Conservation (phyloP, 2,113 vertebrate species). For the Helogale parvula region DNA sequence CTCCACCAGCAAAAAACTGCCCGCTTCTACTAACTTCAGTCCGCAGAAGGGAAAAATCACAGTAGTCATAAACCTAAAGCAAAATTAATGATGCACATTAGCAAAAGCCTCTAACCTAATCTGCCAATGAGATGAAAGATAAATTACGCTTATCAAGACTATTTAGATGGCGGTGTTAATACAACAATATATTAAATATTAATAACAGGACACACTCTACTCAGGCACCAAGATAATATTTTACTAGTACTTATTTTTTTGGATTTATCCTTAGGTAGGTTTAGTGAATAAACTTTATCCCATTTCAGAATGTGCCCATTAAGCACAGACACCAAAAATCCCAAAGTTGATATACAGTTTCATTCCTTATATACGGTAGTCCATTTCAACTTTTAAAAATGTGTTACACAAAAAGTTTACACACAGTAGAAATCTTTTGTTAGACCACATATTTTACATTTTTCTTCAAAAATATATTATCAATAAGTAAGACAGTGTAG, state of each 20-base stretch:
- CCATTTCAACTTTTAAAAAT: neutral
- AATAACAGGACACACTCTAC: neutral
- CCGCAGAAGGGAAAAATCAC: constrained; percentile 89
- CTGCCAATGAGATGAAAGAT: neutral
- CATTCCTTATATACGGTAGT: neutral
- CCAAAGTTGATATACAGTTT: neutral
- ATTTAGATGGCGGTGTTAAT: neutral
- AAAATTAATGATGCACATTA: neutral
- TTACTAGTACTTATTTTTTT: neutral
- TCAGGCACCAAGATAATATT: neutral
- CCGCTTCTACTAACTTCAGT: constrained; percentile 80
- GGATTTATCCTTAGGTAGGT: neutral
- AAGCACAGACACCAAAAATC: neutral
- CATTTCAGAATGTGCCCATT: neutral
- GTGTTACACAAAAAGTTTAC: neutral
- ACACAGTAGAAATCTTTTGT: neutral
- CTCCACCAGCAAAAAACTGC: constrained; percentile 86
- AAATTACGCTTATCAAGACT: neutral
- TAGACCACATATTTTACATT: neutral
- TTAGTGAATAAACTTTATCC: neutral
- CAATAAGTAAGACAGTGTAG: neutral
- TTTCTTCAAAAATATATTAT: neutral
- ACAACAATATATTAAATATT: neutral
- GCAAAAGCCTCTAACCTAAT: neutral
- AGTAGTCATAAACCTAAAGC: constrained; percentile 89